Base-by-base conservation (phyloP, 1,140 invertebrate genomes). In the Glossosoma conforme region DNA sequence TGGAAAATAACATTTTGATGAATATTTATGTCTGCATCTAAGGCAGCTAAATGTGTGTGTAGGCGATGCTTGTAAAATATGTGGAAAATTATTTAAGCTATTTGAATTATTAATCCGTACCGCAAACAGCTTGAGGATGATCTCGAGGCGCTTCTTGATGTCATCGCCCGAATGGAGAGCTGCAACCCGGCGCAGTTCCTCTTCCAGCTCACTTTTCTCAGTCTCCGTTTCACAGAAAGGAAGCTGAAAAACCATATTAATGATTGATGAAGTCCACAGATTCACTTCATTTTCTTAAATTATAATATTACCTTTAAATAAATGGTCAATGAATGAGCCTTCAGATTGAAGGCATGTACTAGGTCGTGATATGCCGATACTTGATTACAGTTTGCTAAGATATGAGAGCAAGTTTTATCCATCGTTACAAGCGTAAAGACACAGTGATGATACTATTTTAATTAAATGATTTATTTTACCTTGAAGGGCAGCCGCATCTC, bases 91-190 rank as follows among this genome's bases (percentile, higher is more conserved):
- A 47, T 24, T 21, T 20, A 13, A 13, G 43, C 14, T 41, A 37
- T 15, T 8, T 11, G 49, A 54, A 19, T 40, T 28, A 46, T 10
- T 14, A 14, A 2, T 14, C n/a, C 37, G 45, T 72, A 92, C 88
- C 14, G 90, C 91, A 77, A 97, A 95, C 15, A 95, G 66, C 72
- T 92, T 93, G 52, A 97, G 80, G 19, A 93, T 79, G n/a, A 83
- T 79, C 65, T 93, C 85, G 54, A 86, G 82, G 3, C 80, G 77
- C 14, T 76, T 67, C 62, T 82, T 84, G 5, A 81, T 76, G 28
- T 82, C 75, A 5, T 86, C 81, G 17, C 19, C 3, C 1, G 73
- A 61, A 1, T 78, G 69, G 62, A 81, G 76, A 43, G 74, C 75
- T 41, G 78, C 77, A 62, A 80, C 77, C 10, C 84, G 78, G 58